Percentiles rank a stretch among this genome's conserved stretches.
These are phyloP conservation scores for Ceraclea dissimilis DNA, from an alignment of 2,888 invertebrate species.

Conservation along the genomic window DNA sequence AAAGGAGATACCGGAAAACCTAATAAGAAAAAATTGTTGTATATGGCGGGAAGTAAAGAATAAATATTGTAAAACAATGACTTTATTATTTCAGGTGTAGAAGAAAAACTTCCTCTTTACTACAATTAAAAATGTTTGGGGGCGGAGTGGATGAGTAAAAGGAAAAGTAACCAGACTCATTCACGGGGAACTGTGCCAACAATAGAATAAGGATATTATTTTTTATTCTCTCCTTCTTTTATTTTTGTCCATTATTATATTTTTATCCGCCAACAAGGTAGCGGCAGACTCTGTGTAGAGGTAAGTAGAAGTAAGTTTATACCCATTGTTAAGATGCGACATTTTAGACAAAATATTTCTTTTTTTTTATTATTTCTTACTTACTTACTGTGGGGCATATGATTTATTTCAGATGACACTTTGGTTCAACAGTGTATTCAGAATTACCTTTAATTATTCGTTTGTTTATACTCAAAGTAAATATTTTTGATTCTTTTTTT, in stretches of 20 bases:
- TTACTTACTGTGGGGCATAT: not conserved
- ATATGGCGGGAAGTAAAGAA: slow-evolving; percentile 24
- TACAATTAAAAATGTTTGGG: slow-evolving; percentile 1
- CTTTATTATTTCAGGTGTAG: slow-evolving; percentile 23
- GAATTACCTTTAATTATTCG: too few relatives aligned
- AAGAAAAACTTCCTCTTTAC: slow-evolving; percentile 21
- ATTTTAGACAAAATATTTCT: slow-evolving; percentile 1
- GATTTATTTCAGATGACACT: slow-evolving; percentile 6
- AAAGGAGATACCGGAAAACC: slow-evolving; percentile 19
- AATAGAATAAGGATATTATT: slow-evolving; percentile 24
- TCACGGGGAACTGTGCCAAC: slow-evolving; percentile 19
- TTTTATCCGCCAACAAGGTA: not conserved
- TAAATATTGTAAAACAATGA: slow-evolving; percentile 26
- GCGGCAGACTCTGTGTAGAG: too few relatives aligned
- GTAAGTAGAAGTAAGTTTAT: too few relatives aligned
- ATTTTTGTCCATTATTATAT: slow-evolving; percentile 4
- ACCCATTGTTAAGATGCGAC: not conserved
- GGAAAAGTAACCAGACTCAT: slow-evolving; percentile 19
- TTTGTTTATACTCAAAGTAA: too few relatives aligned
- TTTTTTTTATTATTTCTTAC: not conserved
- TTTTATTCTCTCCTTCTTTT: slow-evolving; percentile 8
- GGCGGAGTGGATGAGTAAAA: too few relatives aligned
- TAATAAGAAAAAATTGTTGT: slow-evolving; percentile 22
- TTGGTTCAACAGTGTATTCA: not conserved
- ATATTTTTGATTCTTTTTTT: not conserved